Base-by-base conservation (phyloP, 2,797 vertebrate genomes). In the Periophthalmus magnuspinnatus region DNA sequence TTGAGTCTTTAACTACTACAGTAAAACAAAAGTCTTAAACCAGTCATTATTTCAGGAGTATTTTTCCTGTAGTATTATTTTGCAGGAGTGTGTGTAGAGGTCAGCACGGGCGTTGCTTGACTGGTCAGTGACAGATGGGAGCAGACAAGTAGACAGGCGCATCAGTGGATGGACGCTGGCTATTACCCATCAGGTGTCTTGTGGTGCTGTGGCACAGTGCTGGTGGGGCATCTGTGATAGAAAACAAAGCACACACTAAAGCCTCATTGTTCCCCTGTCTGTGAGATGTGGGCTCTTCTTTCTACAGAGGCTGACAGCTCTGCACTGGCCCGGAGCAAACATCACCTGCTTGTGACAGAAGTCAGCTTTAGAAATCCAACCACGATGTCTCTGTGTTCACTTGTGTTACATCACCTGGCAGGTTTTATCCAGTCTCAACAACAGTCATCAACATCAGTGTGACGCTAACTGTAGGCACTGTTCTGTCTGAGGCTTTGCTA, bases 111-210 rank as follows among this genome's bases (percentile, higher is more conserved):
- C 75, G 69, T 67, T 50, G 47, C 71, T 69, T 80, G 71, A 78
- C 62, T 66, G 71, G 41, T 72, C 72, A 36, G 50, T 82, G 85
- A 86, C 72, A 73, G 82, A 90, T 83, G 10, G 72, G 76, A 79
- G 75, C 71, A 52, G 85, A 88, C 82, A 86, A 79, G 82, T 33
- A 62, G 66, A 65, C 68, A 70, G 63, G 66, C 69, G 9, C 50
- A 64, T 76, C 47, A 32, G 75, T 50, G 71, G 63, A 82, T 74
- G 72, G 74, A 69, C 36, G 64, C 67, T 64, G 66, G 73, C 21
- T 22, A 77, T 79, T 79, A 74, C 76, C 78, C 78, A 61, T 80
- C 81, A 79, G 78, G 75, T 79, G 61, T 75, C 64, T 69, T 28
- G 6, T 17, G 24, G 14, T 24, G 64, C 67, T 58, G 66, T 19